phyloP scores from a whole-genome alignment of 2,888 invertebrate species.

The Frankliniella intonsa region DNA sequence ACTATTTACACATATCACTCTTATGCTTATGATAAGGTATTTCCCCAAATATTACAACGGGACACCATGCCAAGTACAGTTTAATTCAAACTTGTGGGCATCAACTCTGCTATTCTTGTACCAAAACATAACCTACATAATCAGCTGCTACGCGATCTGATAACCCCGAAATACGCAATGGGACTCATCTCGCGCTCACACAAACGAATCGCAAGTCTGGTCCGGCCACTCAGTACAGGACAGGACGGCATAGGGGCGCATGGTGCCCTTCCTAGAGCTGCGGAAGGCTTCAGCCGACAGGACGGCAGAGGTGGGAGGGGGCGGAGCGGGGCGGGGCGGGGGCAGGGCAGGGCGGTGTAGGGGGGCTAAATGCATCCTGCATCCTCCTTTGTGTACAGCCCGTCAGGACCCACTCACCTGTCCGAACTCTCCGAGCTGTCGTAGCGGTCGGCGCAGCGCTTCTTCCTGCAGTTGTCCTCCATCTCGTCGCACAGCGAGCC shows the following conservation, averaged over 20 bases:
- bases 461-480: slow-evolving; percentile 58
- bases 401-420: slow-evolving; percentile 60
- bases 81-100: no score
- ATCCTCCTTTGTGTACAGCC: neutral
- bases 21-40: no score
- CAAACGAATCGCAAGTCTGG: no score
- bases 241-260: no score
- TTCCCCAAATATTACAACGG: no score
- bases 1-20: no score
- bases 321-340: neutral
- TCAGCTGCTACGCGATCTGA: neutral
- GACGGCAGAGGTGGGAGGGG: neutral
- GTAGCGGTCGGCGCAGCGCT: slow-evolving; percentile 84
- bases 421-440: slow-evolving; percentile 92
- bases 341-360: neutral
- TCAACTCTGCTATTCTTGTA: neutral
- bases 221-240: no score
- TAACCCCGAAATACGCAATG: neutral
- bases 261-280: no score
- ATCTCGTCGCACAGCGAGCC: neutral
- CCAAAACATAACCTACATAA: slow-evolving; percentile 6
- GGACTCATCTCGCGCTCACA: neutral
- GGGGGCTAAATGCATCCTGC: neutral
- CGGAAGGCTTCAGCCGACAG: neutral
- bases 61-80: no score